Evolutionary conservation across 2,797 vertebrate species (phyloP), one percentile per base, ranked within the genome.

Genomic region (Apogon hyalosoma): DNA sequence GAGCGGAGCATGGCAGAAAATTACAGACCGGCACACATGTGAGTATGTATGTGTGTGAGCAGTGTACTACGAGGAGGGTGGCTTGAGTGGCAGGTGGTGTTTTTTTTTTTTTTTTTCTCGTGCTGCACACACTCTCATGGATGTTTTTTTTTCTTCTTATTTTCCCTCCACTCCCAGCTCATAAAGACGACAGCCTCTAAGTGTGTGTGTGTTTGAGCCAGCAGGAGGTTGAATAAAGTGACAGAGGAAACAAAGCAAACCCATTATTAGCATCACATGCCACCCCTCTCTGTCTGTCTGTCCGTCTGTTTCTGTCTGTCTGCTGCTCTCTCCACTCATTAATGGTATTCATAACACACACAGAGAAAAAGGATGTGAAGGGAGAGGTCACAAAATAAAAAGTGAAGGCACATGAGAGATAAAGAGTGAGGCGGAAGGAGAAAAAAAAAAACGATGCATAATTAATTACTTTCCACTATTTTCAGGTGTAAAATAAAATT

Each of bases 31-130:
- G 41, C 60, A 19, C 75, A 77, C 72, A 86, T 66, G 60, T 16
- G 60, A 52, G 58, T 33, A 53, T 58, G 67, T 51, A 65, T 64
- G 65, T 50, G 51, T 46, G 46, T 50, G 69, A 49, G 83, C 49
- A 33, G 14, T 69, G 39, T 87, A 90, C 79, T 84, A 90, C 40
- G 43, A 89, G 52, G 55, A 84, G 73, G 77, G 64, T 60, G 86
- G 56, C 65, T 86, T 87, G 89, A 90, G 79, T 88, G 88, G 84
- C 86, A 90, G 87, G 79, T 87, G 88, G 88, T 81, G 80, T 13
- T 77, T 87, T 87, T 85, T 82, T 70, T 83, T 8, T 87, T 87
- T 85, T 82, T 69, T 83, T 3, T 3, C 7, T 8, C 45, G 8
- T 38, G 62, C 73, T 51, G 31, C 61, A 54, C 36, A 31, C 33